Evolutionary conservation across 2,113 vertebrate species (phyloP).

Genomic region (Lynx canadensis): DNA sequence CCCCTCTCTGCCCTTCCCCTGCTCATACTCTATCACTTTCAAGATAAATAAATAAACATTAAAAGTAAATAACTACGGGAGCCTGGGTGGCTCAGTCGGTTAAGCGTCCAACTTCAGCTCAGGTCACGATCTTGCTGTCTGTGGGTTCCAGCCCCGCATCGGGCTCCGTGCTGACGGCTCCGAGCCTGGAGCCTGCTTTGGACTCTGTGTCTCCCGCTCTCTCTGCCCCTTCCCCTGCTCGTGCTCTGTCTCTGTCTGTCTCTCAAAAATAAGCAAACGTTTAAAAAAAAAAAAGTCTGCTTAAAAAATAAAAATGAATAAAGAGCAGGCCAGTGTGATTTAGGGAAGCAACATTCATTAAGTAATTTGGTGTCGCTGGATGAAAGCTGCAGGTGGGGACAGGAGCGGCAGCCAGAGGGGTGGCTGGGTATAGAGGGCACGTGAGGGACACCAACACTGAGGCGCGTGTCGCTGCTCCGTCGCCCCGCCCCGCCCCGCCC

Average conservation of each 20-base stretch:
- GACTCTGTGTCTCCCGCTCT: background rate
- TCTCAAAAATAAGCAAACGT: background rate
- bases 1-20: too few relatives aligned
- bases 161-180: too few relatives aligned
- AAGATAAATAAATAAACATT: too few relatives aligned
- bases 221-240: background rate
- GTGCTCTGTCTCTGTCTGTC: background rate
- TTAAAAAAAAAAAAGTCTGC: background rate
- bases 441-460: accelerated
- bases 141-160: too few relatives aligned
- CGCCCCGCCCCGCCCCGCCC: too few relatives aligned
- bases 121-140: too few relatives aligned
- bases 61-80: too few relatives aligned
- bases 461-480: accelerated
- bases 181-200: too few relatives aligned
- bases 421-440: background rate
- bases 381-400: background rate
- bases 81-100: too few relatives aligned
- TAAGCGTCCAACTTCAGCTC: too few relatives aligned
- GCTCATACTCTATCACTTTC: too few relatives aligned
- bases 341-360: accelerated
- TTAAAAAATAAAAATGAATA: background rate
- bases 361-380: background rate
- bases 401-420: background rate
- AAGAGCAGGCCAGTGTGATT: background rate